Conservation (phyloP, 1,140 invertebrate genomes). For the Forficula auricularia region DNA sequence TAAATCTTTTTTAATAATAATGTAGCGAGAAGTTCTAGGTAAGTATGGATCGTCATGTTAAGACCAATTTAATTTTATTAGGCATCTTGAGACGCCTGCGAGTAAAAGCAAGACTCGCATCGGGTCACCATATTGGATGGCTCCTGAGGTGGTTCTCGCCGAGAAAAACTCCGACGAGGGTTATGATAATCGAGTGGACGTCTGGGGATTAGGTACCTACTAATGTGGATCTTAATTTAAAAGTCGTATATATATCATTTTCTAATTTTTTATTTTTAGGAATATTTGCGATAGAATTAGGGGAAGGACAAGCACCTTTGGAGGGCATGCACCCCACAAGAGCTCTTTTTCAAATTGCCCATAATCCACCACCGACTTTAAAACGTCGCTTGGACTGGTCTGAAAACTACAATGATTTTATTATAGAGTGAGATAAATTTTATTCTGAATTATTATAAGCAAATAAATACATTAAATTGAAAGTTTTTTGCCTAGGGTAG, state of each 20-base stretch:
- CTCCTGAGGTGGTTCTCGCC: slow-evolving; percentile 58
- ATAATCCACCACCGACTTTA: slow-evolving; percentile 69
- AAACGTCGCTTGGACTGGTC: slow-evolving; percentile 57
- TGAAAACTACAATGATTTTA: slow-evolving; percentile 64
- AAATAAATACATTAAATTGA: too few species aligned
- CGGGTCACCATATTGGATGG: slow-evolving; percentile 83
- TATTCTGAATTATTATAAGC: not conserved
- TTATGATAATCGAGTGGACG: slow-evolving; percentile 61
- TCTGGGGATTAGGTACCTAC: slow-evolving; percentile 65
- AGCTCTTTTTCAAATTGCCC: slow-evolving; percentile 67
- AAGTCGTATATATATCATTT: not conserved
- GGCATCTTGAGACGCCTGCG: slow-evolving; percentile 54
- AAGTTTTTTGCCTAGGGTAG: too few species aligned
- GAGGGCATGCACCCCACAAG: slow-evolving; percentile 71
- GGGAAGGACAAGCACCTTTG: slow-evolving; percentile 69
- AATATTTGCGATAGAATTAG: slow-evolving; percentile 80
- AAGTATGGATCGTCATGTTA: too few species aligned
- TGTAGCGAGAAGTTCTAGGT: too few species aligned
- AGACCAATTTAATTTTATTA: slow-evolving; percentile 17
- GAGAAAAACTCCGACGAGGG: slow-evolving; percentile 25
- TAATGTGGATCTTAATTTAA: not conserved
- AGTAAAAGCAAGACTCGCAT: slow-evolving; percentile 51
- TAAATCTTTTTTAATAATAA: too few species aligned
- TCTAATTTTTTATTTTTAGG: slow-evolving; percentile 18
- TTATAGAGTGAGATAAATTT: slow-evolving; percentile 47